These are phyloP conservation scores for Notodonta ziczac DNA, from an alignment of 2,888 invertebrate genomes.

Conservation along the genomic window DNA sequence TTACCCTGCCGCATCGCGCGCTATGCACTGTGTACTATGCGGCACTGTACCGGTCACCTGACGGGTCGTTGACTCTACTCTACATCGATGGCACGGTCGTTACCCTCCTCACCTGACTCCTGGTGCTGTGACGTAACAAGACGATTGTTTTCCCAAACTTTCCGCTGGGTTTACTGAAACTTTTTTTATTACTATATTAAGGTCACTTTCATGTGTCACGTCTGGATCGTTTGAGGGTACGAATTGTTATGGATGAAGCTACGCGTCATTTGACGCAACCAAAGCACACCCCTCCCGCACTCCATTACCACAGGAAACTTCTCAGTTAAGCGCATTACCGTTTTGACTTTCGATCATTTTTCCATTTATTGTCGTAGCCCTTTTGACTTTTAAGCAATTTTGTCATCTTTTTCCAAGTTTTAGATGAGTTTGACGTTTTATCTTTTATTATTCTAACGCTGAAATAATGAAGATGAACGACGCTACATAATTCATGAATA, in stretches of 20 bases:
- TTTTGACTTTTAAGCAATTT: too few species aligned
- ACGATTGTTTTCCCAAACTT: neutral
- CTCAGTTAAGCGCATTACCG: too few species aligned
- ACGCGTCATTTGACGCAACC: too few species aligned
- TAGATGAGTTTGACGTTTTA: too few species aligned
- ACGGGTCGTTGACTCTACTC: constrained; percentile 13
- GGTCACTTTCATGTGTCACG: neutral
- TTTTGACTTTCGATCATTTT: too few species aligned
- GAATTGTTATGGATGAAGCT: neutral
- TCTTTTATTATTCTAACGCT: too few species aligned
- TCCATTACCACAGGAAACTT: too few species aligned
- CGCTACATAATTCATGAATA: too few species aligned
- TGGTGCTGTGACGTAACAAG: constrained; percentile 4
- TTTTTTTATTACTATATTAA: neutral
- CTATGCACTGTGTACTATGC: neutral
- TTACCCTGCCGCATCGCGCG: constrained; percentile 1
- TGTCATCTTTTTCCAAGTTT: too few species aligned
- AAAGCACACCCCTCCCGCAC: too few species aligned
- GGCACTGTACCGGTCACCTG: neutral
- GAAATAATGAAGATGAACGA: too few species aligned
- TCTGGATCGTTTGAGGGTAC: neutral
- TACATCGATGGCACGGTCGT: constrained; percentile 14
- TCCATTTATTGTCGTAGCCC: too few species aligned
- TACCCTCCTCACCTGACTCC: constrained; percentile 8
- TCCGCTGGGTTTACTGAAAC: neutral